A percentile compares a stretch with the other conserved stretches of the same genome.
phyloP scores from a whole-genome alignment of 2,888 invertebrate species.

The Melieria omissa region DNA sequence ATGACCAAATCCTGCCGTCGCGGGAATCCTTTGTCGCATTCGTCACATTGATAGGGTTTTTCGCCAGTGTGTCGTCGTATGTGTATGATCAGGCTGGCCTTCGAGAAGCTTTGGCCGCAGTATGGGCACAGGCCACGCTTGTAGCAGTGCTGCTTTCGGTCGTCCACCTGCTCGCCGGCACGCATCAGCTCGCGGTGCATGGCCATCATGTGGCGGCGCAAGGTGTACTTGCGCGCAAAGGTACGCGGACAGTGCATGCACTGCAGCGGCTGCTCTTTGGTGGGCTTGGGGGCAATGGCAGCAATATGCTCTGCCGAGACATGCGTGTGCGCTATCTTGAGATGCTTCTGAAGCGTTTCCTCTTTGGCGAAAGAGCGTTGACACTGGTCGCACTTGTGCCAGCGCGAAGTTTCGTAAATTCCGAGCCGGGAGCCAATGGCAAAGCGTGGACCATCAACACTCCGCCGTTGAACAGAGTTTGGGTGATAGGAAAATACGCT shows the following conservation, averaged over 20 bases:
- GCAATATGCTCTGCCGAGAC: conserved; percentile 40
- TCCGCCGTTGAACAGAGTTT: neutral
- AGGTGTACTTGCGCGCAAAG: conserved; percentile 71
- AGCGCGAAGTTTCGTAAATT: conserved; percentile 38
- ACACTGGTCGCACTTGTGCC: conserved; percentile 51
- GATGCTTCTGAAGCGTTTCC: conserved; percentile 53
- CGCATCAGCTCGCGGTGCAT: conserved; percentile 64
- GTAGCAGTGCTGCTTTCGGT: conserved; percentile 29
- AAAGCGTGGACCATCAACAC: conserved; percentile 2
- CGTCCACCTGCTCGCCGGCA: conserved; percentile 46
- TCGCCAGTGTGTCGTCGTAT: conserved; percentile 76
- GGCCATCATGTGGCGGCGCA: conserved; percentile 69
- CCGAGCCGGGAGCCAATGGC: conserved; percentile 51
- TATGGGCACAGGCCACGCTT: conserved; percentile 69
- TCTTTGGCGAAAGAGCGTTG: conserved; percentile 55
- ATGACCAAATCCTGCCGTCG: conserved; percentile 72
- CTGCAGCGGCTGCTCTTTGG: conserved; percentile 45
- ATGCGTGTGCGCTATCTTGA: conserved; percentile 49
- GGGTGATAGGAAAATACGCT: neutral
- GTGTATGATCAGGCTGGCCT: conserved; percentile 73
- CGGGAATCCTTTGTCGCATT: conserved; percentile 73
- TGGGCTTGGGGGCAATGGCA: conserved; percentile 34
- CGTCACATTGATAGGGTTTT: conserved; percentile 73
- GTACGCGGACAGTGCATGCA: conserved; percentile 61
- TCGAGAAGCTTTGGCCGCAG: conserved; percentile 72